Conservation (phyloP, 2,888 invertebrate species). For the Frankliniella intonsa region DNA sequence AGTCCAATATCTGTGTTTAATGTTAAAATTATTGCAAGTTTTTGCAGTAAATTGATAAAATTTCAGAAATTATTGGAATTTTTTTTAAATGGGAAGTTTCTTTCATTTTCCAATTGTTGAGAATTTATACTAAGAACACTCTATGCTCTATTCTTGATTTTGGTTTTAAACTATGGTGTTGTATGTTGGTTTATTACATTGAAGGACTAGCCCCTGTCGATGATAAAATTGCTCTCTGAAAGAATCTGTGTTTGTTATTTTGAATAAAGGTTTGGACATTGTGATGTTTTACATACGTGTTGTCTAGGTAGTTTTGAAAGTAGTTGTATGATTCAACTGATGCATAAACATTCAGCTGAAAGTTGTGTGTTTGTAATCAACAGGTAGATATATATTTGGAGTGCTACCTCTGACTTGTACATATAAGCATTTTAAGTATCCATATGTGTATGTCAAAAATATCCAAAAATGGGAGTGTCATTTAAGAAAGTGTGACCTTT, state of each 20-base stretch:
- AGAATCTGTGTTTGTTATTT: background rate
- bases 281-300: background rate
- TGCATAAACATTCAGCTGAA: background rate
- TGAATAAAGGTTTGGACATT: background rate
- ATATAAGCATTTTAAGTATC: constrained; percentile 21
- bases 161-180: too few species aligned
- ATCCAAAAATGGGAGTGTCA: background rate
- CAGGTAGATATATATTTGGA: background rate
- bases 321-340: background rate
- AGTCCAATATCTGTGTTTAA: background rate
- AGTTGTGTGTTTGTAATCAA: background rate
- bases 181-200: too few species aligned
- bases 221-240: constrained; percentile 13
- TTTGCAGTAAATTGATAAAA: background rate
- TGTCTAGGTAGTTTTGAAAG: background rate
- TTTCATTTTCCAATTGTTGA: too few species aligned
- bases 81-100: background rate
- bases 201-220: background rate
- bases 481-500: background rate
- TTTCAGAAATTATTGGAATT: background rate
- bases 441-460: background rate
- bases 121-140: too few species aligned
- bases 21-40: background rate
- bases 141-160: too few species aligned
- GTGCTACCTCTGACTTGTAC: constrained; percentile 4